Evolutionary conservation across 1,140 invertebrate species (phyloP).

Genomic region (Hyles vespertilio): DNA sequence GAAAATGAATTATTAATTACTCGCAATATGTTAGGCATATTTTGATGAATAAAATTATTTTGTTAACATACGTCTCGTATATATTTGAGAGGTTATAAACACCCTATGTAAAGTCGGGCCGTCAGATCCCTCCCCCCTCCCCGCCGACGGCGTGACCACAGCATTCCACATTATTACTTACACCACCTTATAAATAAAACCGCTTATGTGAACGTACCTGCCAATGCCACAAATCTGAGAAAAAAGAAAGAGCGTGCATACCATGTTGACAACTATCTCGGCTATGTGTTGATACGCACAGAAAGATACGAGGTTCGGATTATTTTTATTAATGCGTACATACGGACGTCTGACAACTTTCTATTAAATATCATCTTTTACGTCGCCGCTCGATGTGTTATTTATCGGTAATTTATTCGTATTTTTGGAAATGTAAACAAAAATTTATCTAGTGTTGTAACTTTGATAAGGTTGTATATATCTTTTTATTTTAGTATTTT

Average conservation of each 20-base stretch:
- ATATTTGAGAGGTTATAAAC: constrained; percentile 9
- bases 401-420: too few species aligned
- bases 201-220: constrained; percentile 58
- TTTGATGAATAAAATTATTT: too few species aligned
- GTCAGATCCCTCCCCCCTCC: constrained; percentile 29
- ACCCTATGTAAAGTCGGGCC: constrained; percentile 30
- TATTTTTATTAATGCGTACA: constrained; percentile 23
- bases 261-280: constrained; percentile 51
- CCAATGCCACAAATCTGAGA: constrained; percentile 44
- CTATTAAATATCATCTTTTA: background rate
- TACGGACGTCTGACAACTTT: constrained; percentile 42
- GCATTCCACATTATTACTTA: constrained; percentile 65
- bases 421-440: too few species aligned
- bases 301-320: background rate
- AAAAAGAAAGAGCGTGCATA: constrained; percentile 37
- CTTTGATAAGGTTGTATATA: too few species aligned
- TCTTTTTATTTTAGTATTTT: too few species aligned
- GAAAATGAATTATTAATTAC: too few species aligned
- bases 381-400: too few species aligned
- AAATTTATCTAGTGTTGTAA: too few species aligned
- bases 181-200: constrained; percentile 68
- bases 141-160: constrained; percentile 33
- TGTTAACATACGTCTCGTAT: too few species aligned
- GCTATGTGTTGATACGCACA: background rate
- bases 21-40: too few species aligned